Evolutionary conservation across 2,797 vertebrate species (phyloP), one percentile per base, ranked within the genome.

Genomic region (Bradypus variegatus): DNA sequence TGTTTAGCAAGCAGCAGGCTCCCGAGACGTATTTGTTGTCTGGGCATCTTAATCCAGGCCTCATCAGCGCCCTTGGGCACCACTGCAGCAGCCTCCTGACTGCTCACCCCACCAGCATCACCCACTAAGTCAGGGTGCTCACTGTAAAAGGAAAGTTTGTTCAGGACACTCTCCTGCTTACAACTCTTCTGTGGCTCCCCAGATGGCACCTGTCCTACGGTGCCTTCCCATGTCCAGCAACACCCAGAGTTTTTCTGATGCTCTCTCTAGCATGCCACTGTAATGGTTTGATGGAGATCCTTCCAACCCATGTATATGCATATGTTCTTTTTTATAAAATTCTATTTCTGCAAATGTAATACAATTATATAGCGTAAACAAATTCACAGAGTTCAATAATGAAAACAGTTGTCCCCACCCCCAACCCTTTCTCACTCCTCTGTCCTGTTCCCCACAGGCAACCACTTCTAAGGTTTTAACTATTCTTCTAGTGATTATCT

Each of bases 311-410:
- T 18, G 31, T 6, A 78, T 21, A 64, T 18, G n/a, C 55, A 69
- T 27, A 75, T 15, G 58, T 50, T 36, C 21, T 85, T 58, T 92
- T 84, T 80, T 38, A 45, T 36, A 85, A 78, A 88, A 78, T 62
- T 12, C 6, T 73, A 45, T 77, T 84, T 60, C 77, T 77, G 64
- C 73, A 62, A 72, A 7, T 3, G 6, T 48, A 88, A 85, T n/a
- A 33, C 36, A 69, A 64, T 33, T 60, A 50, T 23, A 53, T 16
- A 45, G 19, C 38, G 5, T 77, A 50, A 92, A 77, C 69, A 81
- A 65, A 69, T 36, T 62, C 64, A 60, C 16, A 3, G 0, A 73
- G 21, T 10, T 14, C n/a, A 13, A 2, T 69, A 50, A 85, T 45
- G 76, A 86, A 62, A 91, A 48, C 18, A 23, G 36, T 8, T 6